Conservation (phyloP, 2,888 invertebrate genomes). For the Cosmorhoe ocellata region DNA sequence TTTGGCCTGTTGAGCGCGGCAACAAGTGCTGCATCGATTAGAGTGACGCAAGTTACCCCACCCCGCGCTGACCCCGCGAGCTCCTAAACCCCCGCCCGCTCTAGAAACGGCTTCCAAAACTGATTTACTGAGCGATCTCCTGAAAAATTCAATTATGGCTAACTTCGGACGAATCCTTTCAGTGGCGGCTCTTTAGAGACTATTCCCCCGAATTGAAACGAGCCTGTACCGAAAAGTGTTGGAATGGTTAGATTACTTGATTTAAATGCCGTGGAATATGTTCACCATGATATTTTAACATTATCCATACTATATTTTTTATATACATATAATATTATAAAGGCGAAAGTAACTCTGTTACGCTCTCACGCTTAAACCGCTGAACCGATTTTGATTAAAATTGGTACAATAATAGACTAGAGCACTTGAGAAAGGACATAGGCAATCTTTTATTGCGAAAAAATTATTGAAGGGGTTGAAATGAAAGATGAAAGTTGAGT, state of each 20-base stretch:
- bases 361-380: no score
- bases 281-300: no score
- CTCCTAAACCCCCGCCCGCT: conserved; percentile 35
- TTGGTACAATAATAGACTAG: no score
- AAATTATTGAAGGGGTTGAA: no score
- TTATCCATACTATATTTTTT: no score
- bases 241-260: conserved; percentile 6
- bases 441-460: no score
- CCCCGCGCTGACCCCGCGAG: conserved; percentile 31
- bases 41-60: conserved; percentile 58
- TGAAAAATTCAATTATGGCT: conserved; percentile 44
- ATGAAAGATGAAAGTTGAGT: no score
- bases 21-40: conserved; percentile 81
- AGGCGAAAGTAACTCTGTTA: no score
- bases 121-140: conserved; percentile 51
- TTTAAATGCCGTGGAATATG: neutral
- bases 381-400: no score
- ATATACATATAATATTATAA: no score
- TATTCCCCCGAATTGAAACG: conserved; percentile 21
- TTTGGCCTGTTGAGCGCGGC: conserved; percentile 73
- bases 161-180: conserved; percentile 31
- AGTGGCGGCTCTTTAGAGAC: conserved; percentile 22
- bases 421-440: no score
- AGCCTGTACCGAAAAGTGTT: conserved; percentile 5
- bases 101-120: conserved; percentile 47